phyloP scores from a whole-genome alignment of 2,888 invertebrate species.

The Parnassius orleans region DNA sequence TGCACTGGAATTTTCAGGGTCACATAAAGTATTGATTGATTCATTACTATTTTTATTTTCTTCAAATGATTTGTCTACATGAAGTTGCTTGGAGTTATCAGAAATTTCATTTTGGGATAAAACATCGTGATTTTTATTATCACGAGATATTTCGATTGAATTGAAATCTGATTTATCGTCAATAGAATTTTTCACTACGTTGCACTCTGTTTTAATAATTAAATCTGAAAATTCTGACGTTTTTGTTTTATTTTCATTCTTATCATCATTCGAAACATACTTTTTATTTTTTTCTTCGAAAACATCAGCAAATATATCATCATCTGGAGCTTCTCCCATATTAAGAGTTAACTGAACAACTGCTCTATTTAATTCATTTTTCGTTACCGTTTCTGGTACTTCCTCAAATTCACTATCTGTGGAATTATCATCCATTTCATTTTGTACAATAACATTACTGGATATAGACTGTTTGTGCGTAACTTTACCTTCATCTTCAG shows the following conservation, averaged over 20 bases:
- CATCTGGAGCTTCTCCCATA: slow-evolving; percentile 50
- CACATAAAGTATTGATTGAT: no score
- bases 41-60: background rate
- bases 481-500: slow-evolving; percentile 38
- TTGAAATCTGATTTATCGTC: slow-evolving; percentile 11
- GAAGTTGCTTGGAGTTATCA: background rate
- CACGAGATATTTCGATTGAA: no score
- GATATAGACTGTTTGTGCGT: slow-evolving; percentile 25
- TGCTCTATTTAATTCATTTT: slow-evolving; percentile 51
- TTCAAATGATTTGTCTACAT: background rate
- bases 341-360: slow-evolving; percentile 70
- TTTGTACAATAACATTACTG: slow-evolving; percentile 18
- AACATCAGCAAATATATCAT: slow-evolving; percentile 88
- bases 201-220: no score
- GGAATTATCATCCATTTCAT: slow-evolving; percentile 44
- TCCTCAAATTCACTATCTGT: slow-evolving; percentile 79
- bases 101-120: background rate
- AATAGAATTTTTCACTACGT: background rate
- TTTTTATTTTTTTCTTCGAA: slow-evolving; percentile 56
- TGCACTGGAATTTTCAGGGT: background rate
- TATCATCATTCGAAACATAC: background rate
- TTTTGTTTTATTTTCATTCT: background rate
- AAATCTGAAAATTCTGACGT: no score
- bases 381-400: slow-evolving; percentile 62
- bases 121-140: background rate